phyloP scores from a whole-genome alignment of 2,888 invertebrate species.

The Temnothorax rugatulus region DNA sequence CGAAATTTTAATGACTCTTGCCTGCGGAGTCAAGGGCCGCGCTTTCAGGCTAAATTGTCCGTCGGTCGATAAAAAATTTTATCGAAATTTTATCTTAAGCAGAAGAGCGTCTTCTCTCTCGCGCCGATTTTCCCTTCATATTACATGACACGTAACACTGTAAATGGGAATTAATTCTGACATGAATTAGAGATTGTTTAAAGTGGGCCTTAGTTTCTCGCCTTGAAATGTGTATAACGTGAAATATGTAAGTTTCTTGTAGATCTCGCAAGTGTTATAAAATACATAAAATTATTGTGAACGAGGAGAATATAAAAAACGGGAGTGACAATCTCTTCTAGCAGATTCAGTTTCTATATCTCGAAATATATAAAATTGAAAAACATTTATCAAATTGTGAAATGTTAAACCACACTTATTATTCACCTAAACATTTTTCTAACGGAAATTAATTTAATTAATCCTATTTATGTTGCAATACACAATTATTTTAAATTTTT shows the following conservation, averaged over 20 bases:
- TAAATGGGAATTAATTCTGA: neutral
- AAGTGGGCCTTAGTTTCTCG: neutral
- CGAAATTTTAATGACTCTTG: constrained; percentile 38
- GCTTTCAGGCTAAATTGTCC: neutral
- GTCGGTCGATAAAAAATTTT: neutral
- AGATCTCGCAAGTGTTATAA: neutral
- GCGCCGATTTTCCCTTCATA: neutral
- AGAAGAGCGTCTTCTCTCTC: neutral
- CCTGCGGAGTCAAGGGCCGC: neutral
- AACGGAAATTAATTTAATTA: no score
- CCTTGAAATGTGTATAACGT: neutral
- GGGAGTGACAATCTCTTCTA: neutral
- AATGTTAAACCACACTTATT: no score
- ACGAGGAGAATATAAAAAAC: neutral
- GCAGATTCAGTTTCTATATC: neutral
- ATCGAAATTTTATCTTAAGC: neutral
- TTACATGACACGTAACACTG: neutral
- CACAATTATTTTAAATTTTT: no score
- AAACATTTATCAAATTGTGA: no score
- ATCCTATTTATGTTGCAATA: no score
- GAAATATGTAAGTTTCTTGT: neutral
- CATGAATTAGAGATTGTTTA: neutral
- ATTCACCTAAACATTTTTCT: no score
- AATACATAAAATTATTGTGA: neutral
- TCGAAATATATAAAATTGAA: neutral